Evolutionary conservation across 92 coral and sea anemone species (phyloP).

Genomic region (Diadumene lineata): DNA sequence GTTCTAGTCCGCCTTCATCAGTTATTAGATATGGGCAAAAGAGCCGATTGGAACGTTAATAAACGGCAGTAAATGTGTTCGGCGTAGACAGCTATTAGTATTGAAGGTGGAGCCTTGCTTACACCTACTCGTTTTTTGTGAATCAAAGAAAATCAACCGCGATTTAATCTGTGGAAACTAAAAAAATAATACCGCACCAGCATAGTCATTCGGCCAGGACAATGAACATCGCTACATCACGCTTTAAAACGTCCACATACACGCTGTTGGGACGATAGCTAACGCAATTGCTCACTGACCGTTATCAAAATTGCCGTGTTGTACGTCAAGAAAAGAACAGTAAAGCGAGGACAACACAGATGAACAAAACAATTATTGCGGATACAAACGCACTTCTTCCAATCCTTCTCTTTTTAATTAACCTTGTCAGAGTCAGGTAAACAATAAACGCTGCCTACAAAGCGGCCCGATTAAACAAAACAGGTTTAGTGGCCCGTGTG

Average conservation of each 20-base stretch:
- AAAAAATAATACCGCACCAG: slow-evolving; percentile 9
- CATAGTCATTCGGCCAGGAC: not conserved
- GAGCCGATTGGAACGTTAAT: slow-evolving; percentile 48
- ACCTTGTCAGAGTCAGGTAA: slow-evolving; percentile 67
- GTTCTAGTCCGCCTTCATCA: slow-evolving; percentile 32
- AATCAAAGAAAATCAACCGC: slow-evolving; percentile 33
- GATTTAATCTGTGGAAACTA: slow-evolving; percentile 28
- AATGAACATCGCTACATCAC: slow-evolving; percentile 3
- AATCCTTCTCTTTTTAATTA: slow-evolving; percentile 67
- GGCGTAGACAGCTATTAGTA: slow-evolving; percentile 8
- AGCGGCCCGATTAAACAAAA: slow-evolving; percentile 73
- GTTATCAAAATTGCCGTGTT: not conserved
- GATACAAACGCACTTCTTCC: slow-evolving; percentile 27
- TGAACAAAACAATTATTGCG: slow-evolving; percentile 18
- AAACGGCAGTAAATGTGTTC: slow-evolving; percentile 54
- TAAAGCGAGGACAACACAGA: slow-evolving; percentile 4
- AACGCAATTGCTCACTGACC: not conserved
- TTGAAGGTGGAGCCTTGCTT: slow-evolving; percentile 17
- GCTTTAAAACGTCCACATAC: not conserved
- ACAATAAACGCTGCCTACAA: slow-evolving; percentile 58
- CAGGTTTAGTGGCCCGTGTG: slow-evolving; percentile 71
- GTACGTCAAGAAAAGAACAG: slow-evolving; percentile 19
- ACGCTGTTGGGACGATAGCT: not conserved
- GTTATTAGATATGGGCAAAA: slow-evolving; percentile 40
- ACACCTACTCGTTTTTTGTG: slow-evolving; percentile 28